A percentile compares a stretch with the other conserved stretches of the same genome.
Evolutionary conservation across 2,888 invertebrate genomes (phyloP).

Genomic region (Erebia palarica): DNA sequence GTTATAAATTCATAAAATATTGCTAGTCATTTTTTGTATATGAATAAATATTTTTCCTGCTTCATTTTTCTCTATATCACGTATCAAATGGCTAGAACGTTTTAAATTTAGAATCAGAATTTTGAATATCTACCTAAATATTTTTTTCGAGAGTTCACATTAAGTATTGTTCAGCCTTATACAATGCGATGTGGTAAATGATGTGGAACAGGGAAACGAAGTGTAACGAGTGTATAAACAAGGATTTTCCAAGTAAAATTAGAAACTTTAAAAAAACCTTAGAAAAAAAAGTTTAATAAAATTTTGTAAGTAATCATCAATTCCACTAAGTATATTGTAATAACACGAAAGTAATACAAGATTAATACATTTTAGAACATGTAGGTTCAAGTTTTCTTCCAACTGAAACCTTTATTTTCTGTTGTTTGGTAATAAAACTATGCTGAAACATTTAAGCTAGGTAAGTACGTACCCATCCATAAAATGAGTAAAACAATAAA

Average conservation of each 20-base stretch:
- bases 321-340: no score
- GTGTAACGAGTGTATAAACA: conserved; percentile 18
- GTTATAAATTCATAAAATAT: conserved; percentile 3
- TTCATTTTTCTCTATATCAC: no score
- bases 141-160: not conserved
- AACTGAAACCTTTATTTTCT: not conserved
- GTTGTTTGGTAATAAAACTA: not conserved
- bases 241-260: conserved; percentile 9
- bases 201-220: conserved; percentile 28
- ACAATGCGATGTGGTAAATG: conserved; percentile 28
- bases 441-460: not conserved
- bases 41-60: no score
- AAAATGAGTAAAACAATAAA: not conserved
- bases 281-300: no score
- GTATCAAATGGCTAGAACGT: not conserved
- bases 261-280: no score
- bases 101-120: not conserved
- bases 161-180: conserved; percentile 16
- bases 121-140: no score
- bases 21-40: not conserved
- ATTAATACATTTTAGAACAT: no score
- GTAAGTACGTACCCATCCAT: not conserved
- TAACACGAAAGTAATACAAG: no score
- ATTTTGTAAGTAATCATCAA: no score
- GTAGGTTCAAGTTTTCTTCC: no score